Conservation (phyloP, 2,888 invertebrate genomes). For the Pantelozetes paolii region DNA sequence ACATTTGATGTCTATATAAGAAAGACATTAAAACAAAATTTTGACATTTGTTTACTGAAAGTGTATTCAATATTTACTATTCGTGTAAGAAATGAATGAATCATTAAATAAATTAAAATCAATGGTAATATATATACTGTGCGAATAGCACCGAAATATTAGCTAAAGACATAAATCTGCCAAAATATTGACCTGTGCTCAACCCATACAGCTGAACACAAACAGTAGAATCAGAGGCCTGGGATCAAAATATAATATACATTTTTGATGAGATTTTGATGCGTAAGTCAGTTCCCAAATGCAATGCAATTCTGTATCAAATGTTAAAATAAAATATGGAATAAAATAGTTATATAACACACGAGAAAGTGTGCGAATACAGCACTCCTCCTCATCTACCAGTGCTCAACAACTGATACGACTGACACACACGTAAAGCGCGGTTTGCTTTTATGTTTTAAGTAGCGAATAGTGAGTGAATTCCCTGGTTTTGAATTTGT, state of each 20-base stretch:
- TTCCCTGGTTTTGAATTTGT: slow-evolving; percentile 24
- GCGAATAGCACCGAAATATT: background rate
- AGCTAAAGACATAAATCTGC: background rate
- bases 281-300: background rate
- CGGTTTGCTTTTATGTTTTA: slow-evolving; percentile 24
- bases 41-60: background rate
- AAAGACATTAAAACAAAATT: background rate
- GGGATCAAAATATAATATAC: background rate
- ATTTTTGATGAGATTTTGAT: slow-evolving; percentile 29
- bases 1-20: background rate
- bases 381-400: background rate
- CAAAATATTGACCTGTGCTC: background rate
- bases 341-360: background rate
- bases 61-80: background rate
- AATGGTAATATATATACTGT: background rate
- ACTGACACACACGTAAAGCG: slow-evolving; percentile 7
- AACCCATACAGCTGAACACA: background rate
- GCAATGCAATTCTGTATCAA: background rate
- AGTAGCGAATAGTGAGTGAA: background rate
- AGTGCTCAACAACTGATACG: background rate
- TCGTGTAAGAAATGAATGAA: background rate
- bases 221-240: background rate
- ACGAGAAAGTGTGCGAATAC: background rate
- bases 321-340: slow-evolving; percentile 14
- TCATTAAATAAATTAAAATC: background rate